A percentile compares a stretch with the other conserved stretches of the same genome.
These are phyloP conservation scores for Cataglyphis albicans DNA, from an alignment of 2,888 invertebrate genomes.

Conservation along the genomic window DNA sequence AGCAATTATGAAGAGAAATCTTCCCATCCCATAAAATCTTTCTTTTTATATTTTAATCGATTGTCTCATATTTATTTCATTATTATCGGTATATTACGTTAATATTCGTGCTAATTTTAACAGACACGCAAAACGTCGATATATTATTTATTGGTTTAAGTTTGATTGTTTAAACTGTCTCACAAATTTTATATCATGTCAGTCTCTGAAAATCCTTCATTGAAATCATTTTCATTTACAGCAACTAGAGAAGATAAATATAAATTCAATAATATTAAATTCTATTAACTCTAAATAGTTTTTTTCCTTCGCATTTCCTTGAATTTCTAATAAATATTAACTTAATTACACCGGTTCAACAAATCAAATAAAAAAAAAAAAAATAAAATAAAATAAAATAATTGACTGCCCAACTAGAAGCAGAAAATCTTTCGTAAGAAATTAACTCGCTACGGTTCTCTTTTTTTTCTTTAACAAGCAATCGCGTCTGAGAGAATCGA, in stretches of 20 bases:
- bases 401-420: neutral
- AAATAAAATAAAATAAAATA: neutral
- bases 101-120: constrained; percentile 20
- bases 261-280: neutral
- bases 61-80: constrained; percentile 11
- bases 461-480: neutral
- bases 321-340: neutral
- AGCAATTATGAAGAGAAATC: constrained; percentile 20
- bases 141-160: constrained; percentile 21
- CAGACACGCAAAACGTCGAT: neutral
- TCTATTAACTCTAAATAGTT: neutral
- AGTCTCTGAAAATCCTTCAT: constrained; percentile 8
- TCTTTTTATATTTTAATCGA: constrained; percentile 29
- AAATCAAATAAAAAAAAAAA: neutral
- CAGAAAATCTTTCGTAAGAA: neutral
- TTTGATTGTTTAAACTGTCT: neutral
- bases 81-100: constrained; percentile 10
- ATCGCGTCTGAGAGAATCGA: constrained; percentile 13
- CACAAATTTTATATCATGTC: neutral
- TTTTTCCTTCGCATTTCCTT: neutral
- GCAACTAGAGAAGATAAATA: neutral
- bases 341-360: neutral
- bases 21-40: neutral
- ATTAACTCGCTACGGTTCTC: neutral
- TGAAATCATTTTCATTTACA: neutral